Evolutionary conservation across 1,140 invertebrate genomes (phyloP), one percentile per base, ranked within the genome.

Genomic region (Apis cerana): DNA sequence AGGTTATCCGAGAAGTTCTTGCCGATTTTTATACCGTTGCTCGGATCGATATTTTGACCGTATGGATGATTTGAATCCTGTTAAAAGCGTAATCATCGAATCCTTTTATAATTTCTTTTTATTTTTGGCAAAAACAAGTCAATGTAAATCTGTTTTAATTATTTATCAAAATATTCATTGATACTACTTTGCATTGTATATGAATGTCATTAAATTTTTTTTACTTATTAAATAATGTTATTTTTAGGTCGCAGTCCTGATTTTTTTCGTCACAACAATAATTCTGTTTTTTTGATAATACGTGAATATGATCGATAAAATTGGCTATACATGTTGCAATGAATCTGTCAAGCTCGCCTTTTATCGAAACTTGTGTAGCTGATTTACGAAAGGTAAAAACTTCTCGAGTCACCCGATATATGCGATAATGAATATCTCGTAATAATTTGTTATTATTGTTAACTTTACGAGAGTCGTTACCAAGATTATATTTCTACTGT

Each of bases 381-480:
- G 33, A 43, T 43, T 43, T 7, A 43, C 21, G n/a, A 19, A 7
- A 33, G 21, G n/a, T 17, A 50, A 12, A 15, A 59, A 48, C 58
- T 62, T 75, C 56, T 75, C 27, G 71, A 33, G 33, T 75, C 12
- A 61, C 33, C 17, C 33, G 52, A 58, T 67, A 74, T 89, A 89
- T 88, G 68, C 71, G 75, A 90, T 89, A 87, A 61, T 88, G 84
- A 89, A 71, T 88, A 91, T 92, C 86, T 89, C 89, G 88, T 92
- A 91, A 91, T 92, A 89, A 91, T 92, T 88, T 92, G 91, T 93
- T 93, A 92, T 87, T 91, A 92, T 91, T 92, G 91, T 93, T 93
- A 91, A 88, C 91, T 91, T 92, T 93, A 89, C 90, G 86, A 91
- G 91, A 88, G 88, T 90, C 88, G 91, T 93, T 93, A 92, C 90